These are phyloP conservation scores for Struthidea cinerea DNA, from an alignment of 2,113 vertebrate species.

Conservation along the genomic window DNA sequence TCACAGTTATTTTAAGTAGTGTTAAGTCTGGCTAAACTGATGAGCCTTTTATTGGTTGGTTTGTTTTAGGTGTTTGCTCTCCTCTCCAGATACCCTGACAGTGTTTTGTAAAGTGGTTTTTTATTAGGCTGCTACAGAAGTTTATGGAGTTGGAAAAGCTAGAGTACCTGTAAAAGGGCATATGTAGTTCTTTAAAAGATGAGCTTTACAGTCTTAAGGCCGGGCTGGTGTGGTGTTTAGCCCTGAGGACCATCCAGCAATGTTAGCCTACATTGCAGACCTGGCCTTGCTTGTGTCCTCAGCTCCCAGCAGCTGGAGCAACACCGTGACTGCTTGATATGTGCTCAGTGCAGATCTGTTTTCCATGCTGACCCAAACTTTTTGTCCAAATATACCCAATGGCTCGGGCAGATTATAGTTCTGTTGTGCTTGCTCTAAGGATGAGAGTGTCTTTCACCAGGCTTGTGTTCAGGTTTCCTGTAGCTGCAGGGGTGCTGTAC, in stretches of 20 bases:
- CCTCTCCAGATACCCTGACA: background rate
- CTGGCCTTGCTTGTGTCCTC: background rate
- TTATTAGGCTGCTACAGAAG: conserved; percentile 34
- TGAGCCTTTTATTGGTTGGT: conserved; percentile 1
- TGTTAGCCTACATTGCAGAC: background rate
- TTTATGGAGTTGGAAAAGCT: conserved; percentile 22
- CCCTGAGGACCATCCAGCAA: background rate
- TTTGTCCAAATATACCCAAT: background rate
- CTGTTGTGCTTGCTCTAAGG: background rate
- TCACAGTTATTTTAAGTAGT: conserved; percentile 40
- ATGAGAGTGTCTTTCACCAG: background rate
- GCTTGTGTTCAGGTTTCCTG: background rate
- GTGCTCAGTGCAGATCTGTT: background rate
- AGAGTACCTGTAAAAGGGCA: conserved; percentile 4
- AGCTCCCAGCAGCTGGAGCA: background rate
- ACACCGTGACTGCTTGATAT: accelerated
- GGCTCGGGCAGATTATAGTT: accelerated
- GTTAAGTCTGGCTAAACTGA: conserved; percentile 27
- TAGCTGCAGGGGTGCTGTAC: background rate
- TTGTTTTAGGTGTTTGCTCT: conserved; percentile 30
- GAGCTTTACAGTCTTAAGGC: background rate
- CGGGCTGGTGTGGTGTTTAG: background rate
- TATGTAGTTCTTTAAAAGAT: background rate
- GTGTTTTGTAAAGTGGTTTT: conserved; percentile 25
- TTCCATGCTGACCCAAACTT: background rate